Evolutionary conservation across 2,888 invertebrate species (phyloP), one percentile per base, ranked within the genome.

Genomic region (Lagria hirta): DNA sequence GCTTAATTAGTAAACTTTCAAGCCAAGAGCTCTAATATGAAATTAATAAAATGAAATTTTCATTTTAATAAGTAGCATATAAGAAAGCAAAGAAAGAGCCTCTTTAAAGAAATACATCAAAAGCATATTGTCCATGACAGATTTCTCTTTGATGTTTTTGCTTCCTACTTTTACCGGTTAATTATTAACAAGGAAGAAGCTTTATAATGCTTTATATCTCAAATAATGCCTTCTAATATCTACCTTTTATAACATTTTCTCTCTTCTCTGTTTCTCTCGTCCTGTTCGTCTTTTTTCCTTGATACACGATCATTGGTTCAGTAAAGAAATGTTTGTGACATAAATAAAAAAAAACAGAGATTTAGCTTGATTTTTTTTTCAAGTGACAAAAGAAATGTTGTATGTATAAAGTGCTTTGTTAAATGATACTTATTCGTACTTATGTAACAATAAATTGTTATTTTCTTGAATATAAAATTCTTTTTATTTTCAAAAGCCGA

Each of bases 181-280:
- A 70, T 70, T 68, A 69, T 69, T 70, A 69, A 68, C 66, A 62
- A 65, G 62, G 63, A 62, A 59, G 62, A 61, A 62, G 64, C 63
- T 65, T 62, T 61, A 62, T 64, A 57, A 61, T 60, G 60, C 58
- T 57, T 55, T 53, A 53, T 58, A 61, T 60, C 55, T 52, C 57
- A 54, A 57, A 59, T 61, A 62, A 62, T 62, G 52, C 59, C 55
- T 53, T 50, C 48, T 61, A 58, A 62, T 58, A 54, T 57, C 49
- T 47, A 50, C 50, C 52, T 54, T 49, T 49, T 42, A 49, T 50
- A 48, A 54, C 43, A n/a, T n/a, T n/a, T n/a, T n/a, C n/a, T n/a
- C n/a, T n/a, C n/a, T n/a, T n/a, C n/a, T n/a, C 43, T 47, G 26
- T 35, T 43, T 11, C 32, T 13, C 37, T 22, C 13, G 33, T 33